phyloP scores from a whole-genome alignment of 2,797 vertebrate genomes.

The Cygnus olor region DNA sequence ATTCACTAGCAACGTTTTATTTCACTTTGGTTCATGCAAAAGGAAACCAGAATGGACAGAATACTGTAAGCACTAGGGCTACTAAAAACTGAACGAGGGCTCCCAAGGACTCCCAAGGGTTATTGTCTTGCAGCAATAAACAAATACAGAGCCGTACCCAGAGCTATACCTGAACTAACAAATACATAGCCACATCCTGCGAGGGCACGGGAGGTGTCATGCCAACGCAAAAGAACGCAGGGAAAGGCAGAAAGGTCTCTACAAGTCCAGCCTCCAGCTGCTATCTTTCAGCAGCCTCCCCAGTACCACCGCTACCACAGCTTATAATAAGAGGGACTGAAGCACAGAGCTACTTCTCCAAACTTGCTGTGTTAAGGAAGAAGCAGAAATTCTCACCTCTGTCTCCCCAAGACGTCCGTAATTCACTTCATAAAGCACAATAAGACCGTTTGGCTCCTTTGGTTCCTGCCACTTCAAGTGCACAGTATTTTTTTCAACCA shows the following conservation, averaged over 20 bases:
- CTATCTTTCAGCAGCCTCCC: background rate
- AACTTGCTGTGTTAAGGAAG: fast-evolving
- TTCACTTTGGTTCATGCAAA: fast-evolving
- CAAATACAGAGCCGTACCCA: background rate
- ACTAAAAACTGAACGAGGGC: background rate
- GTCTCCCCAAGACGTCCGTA: slow-evolving; percentile 88
- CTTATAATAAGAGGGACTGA: no score
- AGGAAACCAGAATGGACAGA: background rate
- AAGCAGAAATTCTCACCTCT: slow-evolving; percentile 83
- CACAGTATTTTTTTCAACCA: slow-evolving; percentile 84
- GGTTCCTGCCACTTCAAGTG: slow-evolving; percentile 91
- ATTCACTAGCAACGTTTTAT: background rate
- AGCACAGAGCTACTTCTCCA: background rate
- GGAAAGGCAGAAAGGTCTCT: background rate
- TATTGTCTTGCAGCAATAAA: background rate
- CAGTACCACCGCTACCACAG: no score
- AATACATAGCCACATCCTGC: background rate
- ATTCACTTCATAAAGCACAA: slow-evolving; percentile 95
- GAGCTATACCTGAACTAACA: background rate
- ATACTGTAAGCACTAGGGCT: fast-evolving
- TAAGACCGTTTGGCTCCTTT: slow-evolving; percentile 90
- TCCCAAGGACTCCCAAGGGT: background rate
- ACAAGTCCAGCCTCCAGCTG: background rate
- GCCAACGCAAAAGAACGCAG: background rate
- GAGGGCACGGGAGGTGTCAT: no score